A percentile compares a stretch with the other conserved stretches of the same genome.
These are phyloP conservation scores for Chlorodrepanis virens DNA, from an alignment of 2,113 vertebrate genomes.

Conservation along the genomic window DNA sequence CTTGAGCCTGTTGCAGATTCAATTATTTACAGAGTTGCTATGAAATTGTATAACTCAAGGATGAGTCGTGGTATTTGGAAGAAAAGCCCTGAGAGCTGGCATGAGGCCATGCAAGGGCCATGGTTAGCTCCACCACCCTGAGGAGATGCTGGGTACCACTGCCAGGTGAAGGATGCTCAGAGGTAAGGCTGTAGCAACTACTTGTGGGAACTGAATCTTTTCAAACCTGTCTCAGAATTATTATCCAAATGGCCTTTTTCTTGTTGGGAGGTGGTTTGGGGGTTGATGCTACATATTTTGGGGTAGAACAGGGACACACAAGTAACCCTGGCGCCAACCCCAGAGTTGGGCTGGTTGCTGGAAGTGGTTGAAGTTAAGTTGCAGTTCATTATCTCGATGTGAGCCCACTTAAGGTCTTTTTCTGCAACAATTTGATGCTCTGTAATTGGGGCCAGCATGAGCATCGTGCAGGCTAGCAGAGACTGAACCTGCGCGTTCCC, in stretches of 20 bases:
- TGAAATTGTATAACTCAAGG: not conserved
- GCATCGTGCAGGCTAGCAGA: fast-evolving
- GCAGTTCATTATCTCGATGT: fast-evolving
- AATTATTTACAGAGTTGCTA: not conserved
- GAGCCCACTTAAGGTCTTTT: not conserved
- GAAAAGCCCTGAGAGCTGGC: not conserved
- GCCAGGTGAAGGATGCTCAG: not conserved
- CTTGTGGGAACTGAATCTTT: fast-evolving
- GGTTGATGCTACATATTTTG: fast-evolving
- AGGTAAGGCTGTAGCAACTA: not conserved
- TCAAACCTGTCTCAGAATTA: not conserved
- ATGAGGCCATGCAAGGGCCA: fast-evolving
- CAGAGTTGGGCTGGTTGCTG: not conserved
- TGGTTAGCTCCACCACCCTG: not conserved
- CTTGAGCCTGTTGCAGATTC: not conserved
- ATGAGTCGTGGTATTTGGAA: not conserved
- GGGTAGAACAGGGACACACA: not conserved
- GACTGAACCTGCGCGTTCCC: not conserved
- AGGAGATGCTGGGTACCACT: not conserved
- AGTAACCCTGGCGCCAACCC: not conserved
- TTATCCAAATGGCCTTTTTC: not conserved
- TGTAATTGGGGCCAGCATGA: fast-evolving
- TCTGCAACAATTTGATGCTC: not conserved
- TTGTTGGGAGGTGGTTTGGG: not conserved
- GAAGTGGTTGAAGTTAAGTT: not conserved